Base-by-base conservation (phyloP, 1,140 invertebrate species). In the Stenopsyche tienmushanensis region DNA sequence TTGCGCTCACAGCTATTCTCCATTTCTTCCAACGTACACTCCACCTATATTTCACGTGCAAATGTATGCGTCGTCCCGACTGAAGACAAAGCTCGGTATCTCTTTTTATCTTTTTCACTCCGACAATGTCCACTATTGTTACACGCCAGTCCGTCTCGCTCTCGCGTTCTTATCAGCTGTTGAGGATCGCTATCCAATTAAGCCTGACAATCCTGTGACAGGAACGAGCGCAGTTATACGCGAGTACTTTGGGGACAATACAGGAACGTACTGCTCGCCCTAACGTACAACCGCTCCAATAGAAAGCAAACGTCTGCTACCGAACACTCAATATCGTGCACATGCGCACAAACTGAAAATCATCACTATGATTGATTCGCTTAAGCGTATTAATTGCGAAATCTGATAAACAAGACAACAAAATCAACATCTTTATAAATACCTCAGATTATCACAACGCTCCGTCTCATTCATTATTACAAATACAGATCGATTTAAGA, bases 131-230 rank as follows among this genome's bases (percentile, higher is more conserved):
- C 18, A 20, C 17, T 1, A 17, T n/a, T 0, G 25, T n/a, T n/a
- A n/a, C n/a, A n/a, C n/a, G n/a, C n/a, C n/a, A n/a, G n/a, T n/a
- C 20, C 44, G 41, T 53, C 26, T 34, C 49, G 21, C 29, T 52
- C 47, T 41, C 23, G 41, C 24, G 7, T 34, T 52, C 49, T 55
- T 70, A 70, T 70, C 68, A 26, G 29, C 24, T 41, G 53, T 42
- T 26, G 63, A 65, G 64, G 68, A 70, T 70, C 68, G 68, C 68
- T 55, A 70, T 70, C 68, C 68, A 70, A 70, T 70, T 70, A 70
- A 70, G 57, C 52, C 65, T 70, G 68, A 70, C 68, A 70, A 66
- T 70, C 59, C 54, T 70, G 68, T 70, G 68, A 70, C 68, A 70
- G 68, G 55, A 64, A 60, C 67, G 67, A 64, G 64, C 64, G 59